Base-by-base conservation (phyloP, 2,888 invertebrate species). In the Euplagia quadripunctaria region DNA sequence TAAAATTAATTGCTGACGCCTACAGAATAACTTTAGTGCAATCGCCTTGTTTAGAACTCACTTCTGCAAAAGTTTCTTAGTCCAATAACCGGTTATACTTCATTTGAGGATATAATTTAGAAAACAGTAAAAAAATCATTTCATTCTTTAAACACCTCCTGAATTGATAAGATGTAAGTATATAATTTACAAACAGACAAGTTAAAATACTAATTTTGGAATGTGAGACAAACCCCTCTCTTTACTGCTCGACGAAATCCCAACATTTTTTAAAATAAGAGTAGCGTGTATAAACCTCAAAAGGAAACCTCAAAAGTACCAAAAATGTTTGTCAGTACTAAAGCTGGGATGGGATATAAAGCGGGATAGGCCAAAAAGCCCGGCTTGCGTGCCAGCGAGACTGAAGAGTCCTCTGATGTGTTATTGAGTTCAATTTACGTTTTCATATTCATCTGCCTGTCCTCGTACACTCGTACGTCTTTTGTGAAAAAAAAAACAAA, bases 401-500 rank as follows among this genome's bases (percentile, higher is more conserved):
- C 88, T 89, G 90, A 88, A 87, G 88, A 90, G 90, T 90, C 91
- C 90, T 93, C 92, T 93, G 92, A 93, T 91, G 91, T 89, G 90
- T 89, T 92, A 90, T 90, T 89, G 89, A 90, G 90, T 93, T 90
- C 90, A 91, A 93, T 92, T 92, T 92, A 89, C 89, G 89, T 92
- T 91, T 90, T 87, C 87, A 86, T 87, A 89, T 88, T 84, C 87
- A 81, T 87, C 85, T 86, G 83, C 85, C 86, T 72, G 69, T 67
- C 67, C 58, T 72, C 64, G 66, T 79, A 77, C 67, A 71, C 58
- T 72, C 64, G 66, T 79, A 77, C 67, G 73, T 79, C 75, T 79
- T 81, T 84, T 71, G 65, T 74, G 9, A 9, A 68, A 64, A 65
- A 80, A 78, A 61, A 72, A 70, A 70, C n/a, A 41, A 55, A 68